Percentiles rank a stretch among this genome's conserved stretches.
phyloP scores from a whole-genome alignment of 1,140 invertebrate genomes.

The Leptinotarsa defecta region DNA sequence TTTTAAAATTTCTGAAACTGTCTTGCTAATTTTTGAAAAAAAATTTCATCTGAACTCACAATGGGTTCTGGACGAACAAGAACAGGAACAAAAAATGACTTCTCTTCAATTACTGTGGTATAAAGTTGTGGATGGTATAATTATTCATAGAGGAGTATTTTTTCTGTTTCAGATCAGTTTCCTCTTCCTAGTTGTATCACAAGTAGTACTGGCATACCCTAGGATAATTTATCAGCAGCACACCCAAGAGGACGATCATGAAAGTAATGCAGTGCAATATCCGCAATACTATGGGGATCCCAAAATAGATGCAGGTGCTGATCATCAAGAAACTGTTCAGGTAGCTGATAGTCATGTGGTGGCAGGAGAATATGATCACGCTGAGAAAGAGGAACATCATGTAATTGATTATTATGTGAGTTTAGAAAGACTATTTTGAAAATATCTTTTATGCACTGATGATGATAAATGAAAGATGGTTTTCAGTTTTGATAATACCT shows the following conservation, averaged over 20 bases:
- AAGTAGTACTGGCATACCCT: neutral
- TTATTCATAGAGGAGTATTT: neutral
- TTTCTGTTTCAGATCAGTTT: neutral
- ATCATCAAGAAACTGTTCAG: neutral
- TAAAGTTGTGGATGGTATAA: too few relatives aligned
- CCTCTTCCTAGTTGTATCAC: neutral
- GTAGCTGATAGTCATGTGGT: neutral
- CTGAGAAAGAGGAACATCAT: neutral
- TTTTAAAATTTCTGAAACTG: too few relatives aligned
- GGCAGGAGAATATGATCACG: neutral
- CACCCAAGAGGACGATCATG: constrained; percentile 10
- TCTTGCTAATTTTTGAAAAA: too few relatives aligned
- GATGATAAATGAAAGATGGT: too few relatives aligned
- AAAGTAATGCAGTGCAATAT: constrained; percentile 4
- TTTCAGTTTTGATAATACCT: too few relatives aligned
- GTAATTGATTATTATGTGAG: constrained; percentile 13
- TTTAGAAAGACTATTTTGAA: neutral
- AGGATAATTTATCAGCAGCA: constrained; percentile 6
- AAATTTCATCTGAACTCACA: too few relatives aligned
- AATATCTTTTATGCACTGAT: too few relatives aligned
- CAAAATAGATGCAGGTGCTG: neutral
- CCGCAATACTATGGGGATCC: neutral
- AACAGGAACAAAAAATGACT: too few relatives aligned
- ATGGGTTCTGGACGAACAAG: too few relatives aligned
- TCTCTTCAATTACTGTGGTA: too few relatives aligned